Evolutionary conservation across 2,888 invertebrate species (phyloP), one percentile per base, ranked within the genome.

Genomic region (Hoplodrina ambigua): DNA sequence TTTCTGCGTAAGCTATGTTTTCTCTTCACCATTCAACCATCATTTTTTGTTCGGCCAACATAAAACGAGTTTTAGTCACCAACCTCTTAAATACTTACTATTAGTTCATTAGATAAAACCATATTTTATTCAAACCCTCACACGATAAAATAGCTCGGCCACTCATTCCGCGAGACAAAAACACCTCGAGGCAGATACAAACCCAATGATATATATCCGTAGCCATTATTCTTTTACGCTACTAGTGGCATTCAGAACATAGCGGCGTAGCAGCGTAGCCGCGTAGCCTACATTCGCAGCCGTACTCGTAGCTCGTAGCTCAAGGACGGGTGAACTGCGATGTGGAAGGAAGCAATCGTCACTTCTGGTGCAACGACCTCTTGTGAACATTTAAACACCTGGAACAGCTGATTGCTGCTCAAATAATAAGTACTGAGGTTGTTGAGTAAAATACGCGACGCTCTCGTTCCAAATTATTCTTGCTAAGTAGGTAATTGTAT

Each of bases 201-300:
- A 63, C 30, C 33, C n/a, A 64, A 67, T 67, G 60, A 76, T 66
- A 64, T 53, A 61, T 52, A 69, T 7, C 11, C n/a, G 50, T 52
- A 55, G 60, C 37, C 55, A 67, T 81, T 62, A 81, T 72, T 81
- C 57, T 71, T 77, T 67, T 58, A 67, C 46, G 57, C 55, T 57
- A 57, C 13, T 64, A 67, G 55, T 60, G 33, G 37, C 50, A 72
- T 67, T 67, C 50, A 44, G 53, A 53, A 54, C 37, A 58, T 56
- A 68, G 75, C 44, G 20, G 53, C 59, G 75, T 73, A 73, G 75
- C 33, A 1, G 17, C 65, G 78, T 81, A 78, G 64, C 52, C 46
- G 25, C 54, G 74, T 79, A 78, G 72, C 78, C 64, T 72, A 81
- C 64, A 68, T 78, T 78, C 58, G 33, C 46, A 37, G 50, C 52